Percentiles rank a stretch among this genome's conserved stretches.
Evolutionary conservation across 2,113 vertebrate species (phyloP).

Genomic region (Pseudorhombus dupliciocellatus): DNA sequence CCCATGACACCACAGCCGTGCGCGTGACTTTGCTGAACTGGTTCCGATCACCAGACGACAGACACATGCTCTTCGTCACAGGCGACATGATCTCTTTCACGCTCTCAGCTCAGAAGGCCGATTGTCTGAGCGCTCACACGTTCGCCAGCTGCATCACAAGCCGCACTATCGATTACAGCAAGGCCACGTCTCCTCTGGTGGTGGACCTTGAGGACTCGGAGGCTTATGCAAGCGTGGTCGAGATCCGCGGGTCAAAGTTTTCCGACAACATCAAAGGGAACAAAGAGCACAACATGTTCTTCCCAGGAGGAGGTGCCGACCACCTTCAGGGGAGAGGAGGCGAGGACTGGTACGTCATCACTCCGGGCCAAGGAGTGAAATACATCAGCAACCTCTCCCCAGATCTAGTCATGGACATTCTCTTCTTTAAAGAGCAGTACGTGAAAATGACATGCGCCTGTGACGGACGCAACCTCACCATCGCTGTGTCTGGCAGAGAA

Average conservation of each 20-base stretch:
- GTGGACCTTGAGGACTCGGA: conserved; percentile 50
- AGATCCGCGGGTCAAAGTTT: conserved; percentile 46
- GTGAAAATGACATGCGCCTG: conserved; percentile 15
- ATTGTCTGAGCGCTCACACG: conserved; percentile 22
- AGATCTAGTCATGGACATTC: conserved; percentile 41
- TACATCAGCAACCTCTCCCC: conserved; percentile 63
- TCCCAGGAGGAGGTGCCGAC: conserved; percentile 51
- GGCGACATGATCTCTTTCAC: conserved; percentile 60
- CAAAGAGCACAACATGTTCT: conserved; percentile 33
- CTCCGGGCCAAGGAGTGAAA: conserved; percentile 53
- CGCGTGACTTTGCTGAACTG: conserved; percentile 31
- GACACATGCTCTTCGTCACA: conserved; percentile 56
- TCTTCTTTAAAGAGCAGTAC: conserved; percentile 55
- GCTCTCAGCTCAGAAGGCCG: conserved; percentile 2
- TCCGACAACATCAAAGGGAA: conserved; percentile 55
- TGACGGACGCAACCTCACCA: background rate
- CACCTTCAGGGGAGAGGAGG: conserved; percentile 57
- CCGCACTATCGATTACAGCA: conserved; percentile 54
- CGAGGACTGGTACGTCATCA: conserved; percentile 63
- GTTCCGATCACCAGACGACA: conserved; percentile 58
- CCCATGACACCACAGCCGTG: rapidly evolving
- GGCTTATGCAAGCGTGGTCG: conserved; percentile 27
- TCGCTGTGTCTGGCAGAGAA: background rate
- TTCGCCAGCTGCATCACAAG: conserved; percentile 53
- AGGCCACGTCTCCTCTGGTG: background rate